Conservation (phyloP, 2,113 vertebrate genomes). For the Leiothrix lutea region DNA sequence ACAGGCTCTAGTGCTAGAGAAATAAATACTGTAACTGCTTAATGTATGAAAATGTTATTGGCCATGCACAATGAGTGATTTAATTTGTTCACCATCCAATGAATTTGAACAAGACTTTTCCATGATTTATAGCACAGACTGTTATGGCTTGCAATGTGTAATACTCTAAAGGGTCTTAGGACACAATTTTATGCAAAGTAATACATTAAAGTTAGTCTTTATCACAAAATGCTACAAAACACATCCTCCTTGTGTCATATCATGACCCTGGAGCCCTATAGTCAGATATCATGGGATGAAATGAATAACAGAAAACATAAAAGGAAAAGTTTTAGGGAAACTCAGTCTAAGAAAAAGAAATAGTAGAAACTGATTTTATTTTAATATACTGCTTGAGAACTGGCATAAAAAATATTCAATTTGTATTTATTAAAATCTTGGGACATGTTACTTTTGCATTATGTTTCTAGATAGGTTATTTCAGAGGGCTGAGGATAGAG, state of each 20-base stretch:
- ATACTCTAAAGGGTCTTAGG: background rate
- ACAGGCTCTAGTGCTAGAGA: background rate
- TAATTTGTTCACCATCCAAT: constrained; percentile 6
- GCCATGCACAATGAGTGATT: background rate
- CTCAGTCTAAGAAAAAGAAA: background rate
- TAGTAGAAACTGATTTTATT: background rate
- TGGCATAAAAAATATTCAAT: background rate
- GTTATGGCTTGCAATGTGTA: background rate
- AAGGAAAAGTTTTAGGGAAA: background rate
- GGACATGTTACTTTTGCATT: background rate
- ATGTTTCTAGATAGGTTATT: background rate
- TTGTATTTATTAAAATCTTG: background rate
- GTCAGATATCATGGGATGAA: background rate
- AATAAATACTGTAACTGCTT: background rate
- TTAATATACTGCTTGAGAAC: background rate
- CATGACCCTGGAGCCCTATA: background rate
- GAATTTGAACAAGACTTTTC: constrained; percentile 5
- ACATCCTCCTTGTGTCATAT: background rate
- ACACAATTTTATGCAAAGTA: constrained; percentile 1
- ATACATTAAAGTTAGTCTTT: background rate
- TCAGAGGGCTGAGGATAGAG: background rate
- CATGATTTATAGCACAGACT: constrained; percentile 28
- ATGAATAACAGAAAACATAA: background rate
- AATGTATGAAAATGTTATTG: constrained; percentile 1
- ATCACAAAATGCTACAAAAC: background rate